These are phyloP conservation scores for Deilephila elpenor DNA, from an alignment of 2,888 invertebrate species.

Conservation along the genomic window DNA sequence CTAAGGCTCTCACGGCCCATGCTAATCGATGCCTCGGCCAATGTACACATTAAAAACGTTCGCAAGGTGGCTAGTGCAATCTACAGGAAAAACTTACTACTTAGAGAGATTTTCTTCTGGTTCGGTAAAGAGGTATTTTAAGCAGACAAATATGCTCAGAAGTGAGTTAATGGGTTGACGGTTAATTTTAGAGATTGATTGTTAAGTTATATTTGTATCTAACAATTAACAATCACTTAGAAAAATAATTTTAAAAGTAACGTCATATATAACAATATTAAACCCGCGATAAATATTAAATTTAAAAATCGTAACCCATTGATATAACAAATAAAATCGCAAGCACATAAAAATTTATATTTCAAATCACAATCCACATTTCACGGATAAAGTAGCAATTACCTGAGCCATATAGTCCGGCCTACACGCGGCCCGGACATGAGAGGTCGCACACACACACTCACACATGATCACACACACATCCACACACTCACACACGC, in stretches of 20 bases:
- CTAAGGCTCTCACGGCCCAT: conserved; percentile 2
- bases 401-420: neutral
- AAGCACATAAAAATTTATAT: neutral
- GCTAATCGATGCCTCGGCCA: conserved; percentile 14
- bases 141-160: too few relatives aligned
- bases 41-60: neutral
- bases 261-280: too few relatives aligned
- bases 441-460: neutral
- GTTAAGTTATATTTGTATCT: too few relatives aligned
- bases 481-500: neutral
- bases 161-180: too few relatives aligned
- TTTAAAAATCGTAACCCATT: too few relatives aligned
- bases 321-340: neutral
- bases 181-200: too few relatives aligned
- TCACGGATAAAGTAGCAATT: conserved; percentile 8
- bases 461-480: too few relatives aligned
- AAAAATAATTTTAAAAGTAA: too few relatives aligned
- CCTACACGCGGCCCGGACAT: neutral
- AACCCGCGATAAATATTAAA: too few relatives aligned
- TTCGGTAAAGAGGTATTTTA: too few relatives aligned
- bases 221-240: too few relatives aligned
- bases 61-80: neutral
- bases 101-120: too few relatives aligned
- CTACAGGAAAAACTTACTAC: neutral
- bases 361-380: conserved; percentile 5